Evolutionary conservation across 2,888 invertebrate species (phyloP), one percentile per base, ranked within the genome.

Genomic region (Lottia gigantea): DNA sequence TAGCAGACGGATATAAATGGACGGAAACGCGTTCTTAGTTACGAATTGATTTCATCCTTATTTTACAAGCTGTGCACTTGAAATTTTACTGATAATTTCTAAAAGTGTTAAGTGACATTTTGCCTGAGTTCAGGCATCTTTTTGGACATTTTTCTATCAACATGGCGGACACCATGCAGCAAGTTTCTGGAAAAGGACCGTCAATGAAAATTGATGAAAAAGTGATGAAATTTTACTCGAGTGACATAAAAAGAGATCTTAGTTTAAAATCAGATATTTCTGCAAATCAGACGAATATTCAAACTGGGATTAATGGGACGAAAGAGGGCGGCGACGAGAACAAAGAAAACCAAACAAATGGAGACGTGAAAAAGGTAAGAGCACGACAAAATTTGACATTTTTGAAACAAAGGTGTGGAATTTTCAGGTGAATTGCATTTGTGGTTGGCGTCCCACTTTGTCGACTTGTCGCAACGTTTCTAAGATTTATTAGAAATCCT

Each of bases 291-390:
- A 55, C 55, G 23, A 55, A 12, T 55, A 12, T 55, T 19, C 19
- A 23, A 19, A 8, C 15, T 19, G 55, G 55, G 66, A 55, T 71
- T 61, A 71, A 71, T 64, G 71, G 71, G 55, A 66, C 49, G 62
- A 71, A 66, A 47, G 67, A 45, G 19, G 69, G 46, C 47, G 71
- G 71, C 31, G 71, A 67, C 49, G 74, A 74, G 68, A 74, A 74
- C 74, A 74, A 74, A 74, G 74, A 74, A 69, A 74, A 74, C 46
- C 55, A 67, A 26, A 65, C 68, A 11, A 73, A 68, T 47, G 71
- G 74, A 66, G 74, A 40, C 40, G 2, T 40, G 40, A 40, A 40
- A 40, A 40, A 74, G 74, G 74, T 74, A 69, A 69, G 74, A 23
- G 55, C 47, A 55, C 55, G 55, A 14, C 55, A 23, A 23, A 55